Conservation (phyloP, 2,797 vertebrate genomes). For the Poeciliopsis gracilis region DNA sequence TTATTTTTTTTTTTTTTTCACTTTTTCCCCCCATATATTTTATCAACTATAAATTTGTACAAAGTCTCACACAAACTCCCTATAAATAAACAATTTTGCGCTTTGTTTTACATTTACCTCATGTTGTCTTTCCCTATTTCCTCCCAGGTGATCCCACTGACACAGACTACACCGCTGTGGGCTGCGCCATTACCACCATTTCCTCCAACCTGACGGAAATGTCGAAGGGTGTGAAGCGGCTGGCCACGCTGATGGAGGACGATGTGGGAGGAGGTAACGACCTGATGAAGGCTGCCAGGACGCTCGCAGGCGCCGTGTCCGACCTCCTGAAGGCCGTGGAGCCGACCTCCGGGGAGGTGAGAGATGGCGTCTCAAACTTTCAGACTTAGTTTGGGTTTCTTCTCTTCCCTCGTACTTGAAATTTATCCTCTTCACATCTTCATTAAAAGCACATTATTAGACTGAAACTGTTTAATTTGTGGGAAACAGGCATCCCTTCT, state of each 20-base stretch:
- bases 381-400: not conserved
- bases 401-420: not conserved
- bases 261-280: conserved; percentile 94
- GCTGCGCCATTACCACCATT: conserved; percentile 98
- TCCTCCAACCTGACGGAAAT: conserved; percentile 99
- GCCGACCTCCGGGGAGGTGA: conserved; percentile 94
- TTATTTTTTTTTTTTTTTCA: not conserved
- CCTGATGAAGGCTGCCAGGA: conserved; percentile 93
- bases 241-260: conserved; percentile 97
- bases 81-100: conserved; percentile 7
- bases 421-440: not conserved
- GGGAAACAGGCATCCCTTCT: conserved; percentile 12
- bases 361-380: conserved; percentile 9
- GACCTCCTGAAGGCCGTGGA: conserved; percentile 97
- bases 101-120: not conserved
- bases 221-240: conserved; percentile 97
- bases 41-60: not conserved
- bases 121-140: not conserved
- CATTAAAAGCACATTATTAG: not conserved
- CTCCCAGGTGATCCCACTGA: conserved; percentile 91
- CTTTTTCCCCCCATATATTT: not conserved
- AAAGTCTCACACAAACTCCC: conserved; percentile 1
- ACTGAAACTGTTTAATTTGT: conserved; percentile 8
- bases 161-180: conserved; percentile 97
- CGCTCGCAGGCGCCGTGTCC: conserved; percentile 91